Evolutionary conservation across 2,888 invertebrate genomes (phyloP), one percentile per base, ranked within the genome.

Genomic region (Hydriomena furcata): DNA sequence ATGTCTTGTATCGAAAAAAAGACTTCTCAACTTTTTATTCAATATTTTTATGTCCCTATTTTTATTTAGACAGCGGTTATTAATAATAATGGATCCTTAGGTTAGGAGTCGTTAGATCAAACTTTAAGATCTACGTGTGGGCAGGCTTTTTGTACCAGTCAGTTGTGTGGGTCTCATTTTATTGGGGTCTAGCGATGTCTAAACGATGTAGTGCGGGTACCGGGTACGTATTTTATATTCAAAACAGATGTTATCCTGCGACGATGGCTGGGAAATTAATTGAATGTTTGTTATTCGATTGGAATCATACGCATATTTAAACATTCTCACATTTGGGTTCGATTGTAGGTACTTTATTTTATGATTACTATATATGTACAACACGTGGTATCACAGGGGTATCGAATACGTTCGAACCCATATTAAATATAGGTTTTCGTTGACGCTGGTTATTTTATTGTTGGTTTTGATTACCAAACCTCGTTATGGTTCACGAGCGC

Each of bases 31-130:
- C 80, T 84, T 78, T 81, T 80, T 70, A 69, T 74, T 70, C 65
- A 71, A 80, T 78, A 80, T 79, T 79, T 83, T 83, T 80, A 76
- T 77, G 74, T 68, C 69, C 68, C 76, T 82, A 79, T 78, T 86
- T 88, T 86, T 86, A 85, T 89, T 87, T 86, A 81, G 85, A 87
- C 86, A 81, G 83, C 70, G 82, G 83, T 86, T 89, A 88, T 89
- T 89, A 89, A 82, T 87, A 86, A 86, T 88, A 86, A 85, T 87
- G 85, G 79, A 78, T 82, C 76, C 82, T 83, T 74, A 76, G 72
- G 82, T 83, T 74, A 76, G 72, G 77, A 76, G 78, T 79, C 77
- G 82, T 86, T 83, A 82, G 84, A 87, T 87, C 84, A 82, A 83
- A 83, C 81, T 82, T 85, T 77, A 79, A 88, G 85, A 86, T 89